phyloP scores from a whole-genome alignment of 2,797 vertebrate species.

The Holocentrus rufus region DNA sequence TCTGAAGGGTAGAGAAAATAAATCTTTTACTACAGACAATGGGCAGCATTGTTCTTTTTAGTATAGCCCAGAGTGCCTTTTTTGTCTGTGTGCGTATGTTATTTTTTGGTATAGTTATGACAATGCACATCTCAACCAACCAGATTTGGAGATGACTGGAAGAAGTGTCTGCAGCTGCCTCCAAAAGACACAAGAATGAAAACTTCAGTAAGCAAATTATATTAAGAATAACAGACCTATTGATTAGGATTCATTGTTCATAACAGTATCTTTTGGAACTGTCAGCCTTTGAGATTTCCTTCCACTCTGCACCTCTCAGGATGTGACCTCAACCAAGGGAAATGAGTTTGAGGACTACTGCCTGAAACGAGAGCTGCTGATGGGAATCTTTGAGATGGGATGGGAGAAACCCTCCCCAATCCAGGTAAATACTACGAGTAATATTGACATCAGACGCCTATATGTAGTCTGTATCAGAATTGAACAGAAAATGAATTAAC shows the following conservation, averaged over 20 bases:
- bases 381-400: conserved; percentile 87
- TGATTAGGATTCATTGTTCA: background rate
- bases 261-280: background rate
- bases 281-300: background rate
- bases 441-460: background rate
- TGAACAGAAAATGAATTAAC: too few species aligned
- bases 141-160: conserved; percentile 84
- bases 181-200: conserved; percentile 78
- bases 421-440: conserved; percentile 68
- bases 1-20: too few species aligned
- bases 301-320: conserved; percentile 62
- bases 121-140: background rate
- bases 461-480: too few species aligned
- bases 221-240: background rate
- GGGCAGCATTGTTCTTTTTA: background rate
- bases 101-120: background rate
- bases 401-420: conserved; percentile 86
- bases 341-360: conserved; percentile 88
- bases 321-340: conserved; percentile 84
- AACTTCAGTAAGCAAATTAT: conserved; percentile 73
- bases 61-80: background rate
- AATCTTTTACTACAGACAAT: too few species aligned
- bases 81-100: background rate
- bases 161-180: conserved; percentile 81
- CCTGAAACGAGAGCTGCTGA: conserved; percentile 82